Evolutionary conservation across 2,888 invertebrate species (phyloP), one percentile per base, ranked within the genome.

Genomic region (Watsonalla binaria): DNA sequence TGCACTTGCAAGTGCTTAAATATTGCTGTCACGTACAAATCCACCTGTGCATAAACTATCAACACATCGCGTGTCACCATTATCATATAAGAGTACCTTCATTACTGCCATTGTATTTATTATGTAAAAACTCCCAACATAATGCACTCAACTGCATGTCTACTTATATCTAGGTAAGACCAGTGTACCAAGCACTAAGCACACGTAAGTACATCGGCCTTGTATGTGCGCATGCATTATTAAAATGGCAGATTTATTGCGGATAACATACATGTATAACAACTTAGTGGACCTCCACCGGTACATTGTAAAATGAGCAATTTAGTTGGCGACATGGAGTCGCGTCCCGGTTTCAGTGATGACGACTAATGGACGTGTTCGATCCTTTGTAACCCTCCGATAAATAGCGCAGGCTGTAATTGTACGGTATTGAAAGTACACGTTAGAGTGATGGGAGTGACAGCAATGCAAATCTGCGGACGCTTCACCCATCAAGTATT

Each of bases 391-490:
- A 59, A 61, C 62, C 60, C 55, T 62, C 65, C 62, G 65, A 68
- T 72, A 73, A 70, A 74, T 76, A 70, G 69, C 61, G 69, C 72
- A 72, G 66, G 64, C 55, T 65, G 74, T 74, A 76, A 79, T 80
- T 76, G 76, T 71, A 66, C 62, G 63, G 73, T 65, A 78, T 78
- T 77, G 75, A 80, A 66, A 64, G 61, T 74, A 73, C 69, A 72
- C 61, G 58, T 56, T 76, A 81, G 80, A 80, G 62, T 66, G 67
- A 78, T 80, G 71, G 68, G 67, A 79, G 72, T 76, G 80, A 80
- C 82, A 78, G 76, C 72, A 76, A 81, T 80, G 82, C 84, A 81
- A 82, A 81, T 78, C 76, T 72, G 24, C 72, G 67, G 66, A 75
- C 73, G 71, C 72, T 76, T 75, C 72, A 71, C 63, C 66, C 72